Evolutionary conservation across 2,888 invertebrate genomes (phyloP), one percentile per base, ranked within the genome.

Genomic region (Himalopsyche anomala): DNA sequence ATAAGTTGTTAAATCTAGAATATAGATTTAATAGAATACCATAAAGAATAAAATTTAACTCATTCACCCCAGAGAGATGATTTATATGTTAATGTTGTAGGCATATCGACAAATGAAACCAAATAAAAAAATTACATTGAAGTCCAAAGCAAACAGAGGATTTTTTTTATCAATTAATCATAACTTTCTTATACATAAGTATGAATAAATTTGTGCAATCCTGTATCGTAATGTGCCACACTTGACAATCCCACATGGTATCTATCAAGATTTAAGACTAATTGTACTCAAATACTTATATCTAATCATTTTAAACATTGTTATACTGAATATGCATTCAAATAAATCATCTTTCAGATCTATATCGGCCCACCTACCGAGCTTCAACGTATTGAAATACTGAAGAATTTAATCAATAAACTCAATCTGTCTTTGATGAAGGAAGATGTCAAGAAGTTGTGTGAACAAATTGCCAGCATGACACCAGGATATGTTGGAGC

Each of bases 401-500:
- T 90, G 94, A 9, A 84, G 89, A 2, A 89, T 90, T 2, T 89
- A 4, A 79, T 87, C 19, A 19, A 45, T 45, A 83, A 87, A 92
- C 11, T 90, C 90, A 28, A 86, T 89, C 15, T 89, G n/a, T 12
- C 87, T 82, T 5, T 62, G 87, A 56, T 42, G 62, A 8, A 84
- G 87, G 6, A 17, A 88, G 85, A 80, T 88, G 86, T 84, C 87
- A 88, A 87, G 87, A 51, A 83, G 80, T 83, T 89, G 56, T 84
- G 89, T 79, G 79, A 84, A 79, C 85, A 87, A 4, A 84, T 94
- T 6, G 93, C 94, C 1, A 90, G 90, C 55, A 90, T 92, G 86
- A 95, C 94, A 0, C 94, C 94, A 54, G 95, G 95, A 28, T 95
- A 92, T 90, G 93, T 94, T 9, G 92, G 93, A 5, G 93, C 94